A percentile compares a stretch with the other conserved stretches of the same genome.
Evolutionary conservation across 2,113 vertebrate genomes (phyloP).

Genomic region (Callocephalon fimbriatum): DNA sequence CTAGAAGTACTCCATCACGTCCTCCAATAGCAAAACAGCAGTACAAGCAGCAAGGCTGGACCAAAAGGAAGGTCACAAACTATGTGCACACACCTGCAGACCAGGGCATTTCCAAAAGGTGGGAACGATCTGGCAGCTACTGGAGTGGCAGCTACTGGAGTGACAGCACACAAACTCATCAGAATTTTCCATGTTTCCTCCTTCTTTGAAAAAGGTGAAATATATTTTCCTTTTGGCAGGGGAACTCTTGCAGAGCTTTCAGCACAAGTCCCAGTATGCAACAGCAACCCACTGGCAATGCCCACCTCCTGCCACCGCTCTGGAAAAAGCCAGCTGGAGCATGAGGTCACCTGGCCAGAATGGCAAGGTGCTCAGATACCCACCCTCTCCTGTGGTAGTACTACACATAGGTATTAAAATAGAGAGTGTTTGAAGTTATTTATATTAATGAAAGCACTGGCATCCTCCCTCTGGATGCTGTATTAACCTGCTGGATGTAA

Average conservation of each 20-base stretch:
- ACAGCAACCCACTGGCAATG: neutral
- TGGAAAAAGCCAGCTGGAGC: neutral
- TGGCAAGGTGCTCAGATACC: neutral
- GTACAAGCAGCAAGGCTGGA: neutral
- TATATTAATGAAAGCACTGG: neutral
- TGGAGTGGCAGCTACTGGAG: neutral
- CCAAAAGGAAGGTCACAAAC: neutral
- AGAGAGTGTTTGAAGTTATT: neutral
- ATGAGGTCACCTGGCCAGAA: neutral
- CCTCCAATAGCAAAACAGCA: neutral
- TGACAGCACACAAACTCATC: neutral
- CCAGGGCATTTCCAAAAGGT: rapidly evolving
- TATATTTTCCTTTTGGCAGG: neutral
- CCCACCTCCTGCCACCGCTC: neutral
- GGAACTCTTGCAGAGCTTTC: neutral
- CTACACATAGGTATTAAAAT: neutral
- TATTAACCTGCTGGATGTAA: neutral
- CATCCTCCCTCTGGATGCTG: neutral
- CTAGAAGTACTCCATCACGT: neutral
- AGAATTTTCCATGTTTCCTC: neutral
- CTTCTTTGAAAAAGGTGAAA: neutral
- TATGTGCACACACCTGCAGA: neutral
- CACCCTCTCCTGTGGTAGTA: rapidly evolving
- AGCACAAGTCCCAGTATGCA: rapidly evolving
- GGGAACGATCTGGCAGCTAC: neutral